phyloP scores from a whole-genome alignment of 2,113 vertebrate species.

The Oncorhynchus keta region DNA sequence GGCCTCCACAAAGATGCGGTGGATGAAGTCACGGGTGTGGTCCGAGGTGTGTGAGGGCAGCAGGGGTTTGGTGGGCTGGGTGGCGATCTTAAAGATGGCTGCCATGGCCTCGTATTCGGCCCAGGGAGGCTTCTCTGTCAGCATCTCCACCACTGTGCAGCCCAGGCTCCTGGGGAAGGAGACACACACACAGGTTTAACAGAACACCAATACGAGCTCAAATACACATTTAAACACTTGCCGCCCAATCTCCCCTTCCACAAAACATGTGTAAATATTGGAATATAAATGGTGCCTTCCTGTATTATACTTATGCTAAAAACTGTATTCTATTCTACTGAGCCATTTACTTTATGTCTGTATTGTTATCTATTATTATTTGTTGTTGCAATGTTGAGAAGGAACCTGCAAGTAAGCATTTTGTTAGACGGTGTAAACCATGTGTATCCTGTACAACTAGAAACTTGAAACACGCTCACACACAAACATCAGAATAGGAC shows the following conservation, averaged over 20 bases:
- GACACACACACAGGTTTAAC: conserved; percentile 11
- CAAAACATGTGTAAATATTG: too few relatives aligned
- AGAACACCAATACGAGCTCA: background rate
- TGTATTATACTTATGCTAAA: too few relatives aligned
- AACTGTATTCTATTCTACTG: too few relatives aligned
- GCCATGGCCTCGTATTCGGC: conserved; percentile 97
- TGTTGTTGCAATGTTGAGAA: too few relatives aligned
- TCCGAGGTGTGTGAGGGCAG: conserved; percentile 89
- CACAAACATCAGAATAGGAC: background rate
- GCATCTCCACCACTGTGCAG: conserved; percentile 95
- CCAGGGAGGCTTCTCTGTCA: conserved; percentile 96
- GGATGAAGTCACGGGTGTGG: conserved; percentile 88
- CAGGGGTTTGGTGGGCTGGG: conserved; percentile 91
- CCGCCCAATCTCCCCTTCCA: too few relatives aligned
- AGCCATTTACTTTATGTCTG: too few relatives aligned
- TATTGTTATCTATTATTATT: too few relatives aligned
- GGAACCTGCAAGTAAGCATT: too few relatives aligned
- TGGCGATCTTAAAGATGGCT: conserved; percentile 96
- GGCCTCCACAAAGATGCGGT: conserved; percentile 92
- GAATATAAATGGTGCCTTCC: too few relatives aligned
- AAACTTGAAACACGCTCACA: background rate
- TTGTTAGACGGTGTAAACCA: too few relatives aligned
- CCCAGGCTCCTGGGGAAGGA: conserved; percentile 83
- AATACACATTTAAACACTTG: background rate
- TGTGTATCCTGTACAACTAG: too few relatives aligned